Base-by-base conservation (phyloP, 2,113 vertebrate species). In the Origma solitaria region DNA sequence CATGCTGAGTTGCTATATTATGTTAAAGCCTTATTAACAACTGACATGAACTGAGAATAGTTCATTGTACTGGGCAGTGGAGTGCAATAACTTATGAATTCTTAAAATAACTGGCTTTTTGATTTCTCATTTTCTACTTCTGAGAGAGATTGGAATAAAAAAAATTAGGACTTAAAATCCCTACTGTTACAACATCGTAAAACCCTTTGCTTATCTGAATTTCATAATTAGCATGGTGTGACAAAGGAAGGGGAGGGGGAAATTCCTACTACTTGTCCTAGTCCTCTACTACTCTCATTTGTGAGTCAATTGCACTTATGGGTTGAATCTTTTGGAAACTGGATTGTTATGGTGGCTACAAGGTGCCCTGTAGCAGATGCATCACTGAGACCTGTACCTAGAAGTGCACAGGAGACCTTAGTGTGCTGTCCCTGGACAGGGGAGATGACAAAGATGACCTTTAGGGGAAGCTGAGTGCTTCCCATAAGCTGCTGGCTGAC, bases 21-120 rank as follows among this genome's bases (percentile, higher is more conserved):
- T 91, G 82, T 93, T 91, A 92, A 95, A 95, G 53, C 88, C 87
- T 91, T 95, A 96, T 92, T 92, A 95, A 96, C 91, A 86, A 60
- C 78, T 91, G 95, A 72, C 93, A 87, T 15, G 86, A 94, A 91
- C 73, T 76, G 83, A 88, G 70, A 95, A 69, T 71, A 76, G 89
- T 92, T 94, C 91, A 85, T 95, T 95, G 83, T 84, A 72, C 69
- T 94, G 92, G 91, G 65, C 86, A 95, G 81, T 75, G 76, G 77
- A 95, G 83, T 87, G 69, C 77, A 92, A 56, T 95, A 95, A 96
- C 78, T 92, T 95, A 69, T 3, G 61, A 89, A 62, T 94, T 92
- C 78, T 92, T 95, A 93, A 93, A 96, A 94, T 96, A 92, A 86
- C 89, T 79, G 40, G 6, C 31, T 89, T 84, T 93, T 91, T 89